These are phyloP conservation scores for Gallinago stenura DNA, from an alignment of 2,797 vertebrate species.

Conservation along the genomic window DNA sequence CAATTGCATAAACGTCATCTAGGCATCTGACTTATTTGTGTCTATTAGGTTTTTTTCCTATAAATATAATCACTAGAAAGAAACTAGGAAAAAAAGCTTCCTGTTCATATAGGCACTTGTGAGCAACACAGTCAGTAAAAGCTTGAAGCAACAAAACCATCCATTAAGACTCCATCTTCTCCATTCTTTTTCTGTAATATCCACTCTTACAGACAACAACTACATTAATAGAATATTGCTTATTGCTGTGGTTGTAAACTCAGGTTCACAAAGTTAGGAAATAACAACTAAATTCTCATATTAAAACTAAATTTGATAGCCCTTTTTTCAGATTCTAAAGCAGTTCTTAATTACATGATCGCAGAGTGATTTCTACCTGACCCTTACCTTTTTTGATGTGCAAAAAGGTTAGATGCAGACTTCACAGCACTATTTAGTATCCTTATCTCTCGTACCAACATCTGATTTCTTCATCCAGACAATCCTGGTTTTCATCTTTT, in stretches of 20 bases:
- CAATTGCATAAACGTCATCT: background rate
- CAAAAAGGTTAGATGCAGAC: background rate
- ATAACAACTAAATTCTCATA: background rate
- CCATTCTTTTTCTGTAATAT: background rate
- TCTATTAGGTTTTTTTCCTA: background rate
- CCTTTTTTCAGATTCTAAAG: background rate
- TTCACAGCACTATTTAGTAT: background rate
- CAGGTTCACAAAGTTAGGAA: background rate
- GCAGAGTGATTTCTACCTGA: background rate
- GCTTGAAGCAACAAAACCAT: background rate
- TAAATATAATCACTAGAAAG: background rate
- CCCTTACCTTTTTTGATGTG: background rate
- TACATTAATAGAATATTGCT: background rate
- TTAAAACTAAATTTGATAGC: background rate
- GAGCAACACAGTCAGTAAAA: background rate
- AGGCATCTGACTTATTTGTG: background rate
- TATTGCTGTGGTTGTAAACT: background rate
- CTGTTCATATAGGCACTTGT: background rate
- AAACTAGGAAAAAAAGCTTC: background rate
- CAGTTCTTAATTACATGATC: background rate
- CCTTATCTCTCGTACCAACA: background rate
- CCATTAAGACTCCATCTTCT: background rate
- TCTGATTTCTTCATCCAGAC: background rate
- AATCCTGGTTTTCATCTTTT: background rate
- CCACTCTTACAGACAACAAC: background rate